phyloP scores from a whole-genome alignment of 2,113 vertebrate species.

The Cyprinus carpio region DNA sequence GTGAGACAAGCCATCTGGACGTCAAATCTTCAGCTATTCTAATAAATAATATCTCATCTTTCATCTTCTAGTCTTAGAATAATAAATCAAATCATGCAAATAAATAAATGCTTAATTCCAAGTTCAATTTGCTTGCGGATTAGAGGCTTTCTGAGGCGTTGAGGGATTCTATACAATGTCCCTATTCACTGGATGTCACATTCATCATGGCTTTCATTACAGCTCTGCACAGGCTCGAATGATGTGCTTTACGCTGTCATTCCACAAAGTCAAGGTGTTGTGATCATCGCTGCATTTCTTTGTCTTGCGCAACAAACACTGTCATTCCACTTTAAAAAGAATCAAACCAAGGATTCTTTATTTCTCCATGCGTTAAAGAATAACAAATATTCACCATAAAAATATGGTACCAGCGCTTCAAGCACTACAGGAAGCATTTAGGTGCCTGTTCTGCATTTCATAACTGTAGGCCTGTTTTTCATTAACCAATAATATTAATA shows the following conservation, averaged over 20 bases:
- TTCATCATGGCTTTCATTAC: slow-evolving; percentile 48
- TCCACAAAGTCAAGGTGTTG: slow-evolving; percentile 32
- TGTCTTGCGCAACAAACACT: not conserved
- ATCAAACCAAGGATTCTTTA: not conserved
- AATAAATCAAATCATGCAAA: slow-evolving; percentile 50
- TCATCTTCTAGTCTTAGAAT: slow-evolving; percentile 27
- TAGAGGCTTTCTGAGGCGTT: slow-evolving; percentile 41
- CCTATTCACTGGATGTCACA: slow-evolving; percentile 37
- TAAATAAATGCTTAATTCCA: slow-evolving; percentile 46
- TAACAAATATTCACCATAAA: not conserved
- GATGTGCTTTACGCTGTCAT: slow-evolving; percentile 24
- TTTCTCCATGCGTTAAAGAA: not conserved
- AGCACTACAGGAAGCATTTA: not conserved
- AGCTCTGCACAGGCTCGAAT: slow-evolving; percentile 29
- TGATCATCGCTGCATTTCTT: not conserved
- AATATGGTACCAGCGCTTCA: not conserved
- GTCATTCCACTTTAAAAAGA: not conserved
- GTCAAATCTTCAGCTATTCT: slow-evolving; percentile 39
- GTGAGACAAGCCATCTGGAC: slow-evolving; percentile 15
- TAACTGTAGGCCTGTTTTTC: not conserved
- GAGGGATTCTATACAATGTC: slow-evolving; percentile 31
- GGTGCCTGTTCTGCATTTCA: not conserved
- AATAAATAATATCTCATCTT: slow-evolving; percentile 40
- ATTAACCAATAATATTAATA: not conserved
- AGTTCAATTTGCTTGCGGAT: slow-evolving; percentile 41